Conservation (phyloP, 2,113 vertebrate species). For the Lycocorax pyrrhopterus region DNA sequence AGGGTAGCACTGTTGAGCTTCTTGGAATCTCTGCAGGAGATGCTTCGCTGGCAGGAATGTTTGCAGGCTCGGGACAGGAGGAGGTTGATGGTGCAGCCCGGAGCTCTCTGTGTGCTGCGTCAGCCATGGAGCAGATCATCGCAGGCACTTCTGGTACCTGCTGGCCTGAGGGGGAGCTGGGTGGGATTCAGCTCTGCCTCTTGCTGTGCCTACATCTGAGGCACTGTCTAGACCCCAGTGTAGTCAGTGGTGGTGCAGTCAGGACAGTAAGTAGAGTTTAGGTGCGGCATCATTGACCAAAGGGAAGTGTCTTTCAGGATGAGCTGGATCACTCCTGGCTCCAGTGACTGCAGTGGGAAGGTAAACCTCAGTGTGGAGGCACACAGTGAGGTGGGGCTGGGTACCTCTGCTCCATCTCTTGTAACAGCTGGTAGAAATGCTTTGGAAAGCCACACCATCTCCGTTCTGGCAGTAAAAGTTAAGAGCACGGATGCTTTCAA, state of each 20-base stretch:
- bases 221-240: background rate
- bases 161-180: background rate
- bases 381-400: background rate
- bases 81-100: accelerated
- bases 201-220: background rate
- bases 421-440: background rate
- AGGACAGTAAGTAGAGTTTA: background rate
- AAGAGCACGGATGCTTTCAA: background rate
- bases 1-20: background rate
- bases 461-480: background rate
- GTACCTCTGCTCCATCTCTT: background rate
- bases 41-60: background rate
- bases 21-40: background rate
- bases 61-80: background rate
- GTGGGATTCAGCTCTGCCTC: background rate
- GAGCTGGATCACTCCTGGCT: background rate
- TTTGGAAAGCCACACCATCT: background rate
- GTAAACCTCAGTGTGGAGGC: background rate
- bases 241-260: background rate
- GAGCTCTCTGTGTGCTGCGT: accelerated
- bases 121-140: accelerated
- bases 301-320: background rate
- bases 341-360: background rate
- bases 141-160: background rate
- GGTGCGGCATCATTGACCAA: accelerated